Conservation (phyloP, 2,797 vertebrate species). For the Spheniscus humboldti region DNA sequence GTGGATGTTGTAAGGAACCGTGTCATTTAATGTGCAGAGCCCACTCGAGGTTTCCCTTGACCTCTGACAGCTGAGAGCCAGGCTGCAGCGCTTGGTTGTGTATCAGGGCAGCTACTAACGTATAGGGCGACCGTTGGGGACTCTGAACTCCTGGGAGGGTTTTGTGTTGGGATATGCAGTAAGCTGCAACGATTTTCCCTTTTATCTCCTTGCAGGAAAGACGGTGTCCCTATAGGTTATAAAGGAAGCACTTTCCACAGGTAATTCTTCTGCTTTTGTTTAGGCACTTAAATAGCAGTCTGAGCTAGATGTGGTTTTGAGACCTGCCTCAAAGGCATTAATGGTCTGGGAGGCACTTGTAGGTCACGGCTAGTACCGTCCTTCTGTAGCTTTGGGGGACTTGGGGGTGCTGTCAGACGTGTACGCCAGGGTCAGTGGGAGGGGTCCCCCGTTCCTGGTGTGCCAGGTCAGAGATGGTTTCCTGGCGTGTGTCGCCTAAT, state of each 20-base stretch:
- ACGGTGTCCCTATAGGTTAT: conserved; percentile 93
- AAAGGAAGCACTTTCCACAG: conserved; percentile 96
- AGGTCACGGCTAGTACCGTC: not conserved
- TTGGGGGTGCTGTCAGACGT: not conserved
- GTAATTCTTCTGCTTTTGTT: conserved; percentile 60
- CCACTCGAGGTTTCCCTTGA: not conserved
- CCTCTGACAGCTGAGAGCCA: not conserved
- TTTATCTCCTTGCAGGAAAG: conserved; percentile 80
- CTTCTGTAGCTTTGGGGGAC: not conserved
- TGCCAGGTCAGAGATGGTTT: not conserved
- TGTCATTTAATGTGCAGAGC: not conserved
- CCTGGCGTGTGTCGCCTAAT: not conserved
- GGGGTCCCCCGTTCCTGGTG: not conserved
- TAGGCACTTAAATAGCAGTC: not conserved
- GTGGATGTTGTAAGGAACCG: not conserved
- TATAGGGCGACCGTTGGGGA: not conserved
- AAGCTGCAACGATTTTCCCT: not conserved
- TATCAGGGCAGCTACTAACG: not conserved
- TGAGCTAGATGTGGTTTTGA: not conserved
- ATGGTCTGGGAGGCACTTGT: not conserved
- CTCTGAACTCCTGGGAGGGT: not conserved
- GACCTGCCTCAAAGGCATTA: not conserved
- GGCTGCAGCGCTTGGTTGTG: not conserved
- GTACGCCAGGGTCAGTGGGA: not conserved
- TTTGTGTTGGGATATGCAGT: not conserved